Evolutionary conservation across 2,113 vertebrate species (phyloP).

Genomic region (Nesogale talazaci): DNA sequence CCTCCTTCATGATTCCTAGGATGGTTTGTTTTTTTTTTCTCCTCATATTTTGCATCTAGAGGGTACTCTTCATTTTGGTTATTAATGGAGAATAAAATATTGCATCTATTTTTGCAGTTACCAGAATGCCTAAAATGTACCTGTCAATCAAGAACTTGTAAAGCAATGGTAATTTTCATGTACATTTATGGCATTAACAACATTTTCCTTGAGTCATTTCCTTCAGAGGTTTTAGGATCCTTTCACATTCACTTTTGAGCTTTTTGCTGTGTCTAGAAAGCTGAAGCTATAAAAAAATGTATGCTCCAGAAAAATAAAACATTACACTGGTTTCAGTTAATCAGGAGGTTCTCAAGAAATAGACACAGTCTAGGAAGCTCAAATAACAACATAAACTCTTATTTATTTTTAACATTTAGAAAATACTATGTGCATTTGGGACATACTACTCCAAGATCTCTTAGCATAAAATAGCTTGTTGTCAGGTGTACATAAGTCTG

Average conservation of each 20-base stretch:
- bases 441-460: background rate
- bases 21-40: background rate
- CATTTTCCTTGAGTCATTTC: background rate
- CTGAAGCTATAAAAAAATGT: background rate
- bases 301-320: background rate
- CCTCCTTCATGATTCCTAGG: background rate
- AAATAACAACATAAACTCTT: background rate
- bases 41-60: background rate
- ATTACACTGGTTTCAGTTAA: background rate
- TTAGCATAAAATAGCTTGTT: background rate
- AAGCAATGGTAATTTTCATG: background rate
- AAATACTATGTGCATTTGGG: background rate
- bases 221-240: background rate
- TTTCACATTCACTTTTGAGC: slow-evolving; percentile 43
- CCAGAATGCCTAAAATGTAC: background rate
- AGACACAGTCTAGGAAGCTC: background rate
- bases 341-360: background rate
- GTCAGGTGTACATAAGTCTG: too few relatives aligned
- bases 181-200: background rate
- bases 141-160: slow-evolving; percentile 25
- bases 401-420: background rate
- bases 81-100: background rate
- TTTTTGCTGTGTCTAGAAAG: background rate
- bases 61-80: background rate
- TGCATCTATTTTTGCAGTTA: background rate